Evolutionary conservation across 2,888 invertebrate genomes (phyloP).

Genomic region (Spatulosminthurus flaviceps): DNA sequence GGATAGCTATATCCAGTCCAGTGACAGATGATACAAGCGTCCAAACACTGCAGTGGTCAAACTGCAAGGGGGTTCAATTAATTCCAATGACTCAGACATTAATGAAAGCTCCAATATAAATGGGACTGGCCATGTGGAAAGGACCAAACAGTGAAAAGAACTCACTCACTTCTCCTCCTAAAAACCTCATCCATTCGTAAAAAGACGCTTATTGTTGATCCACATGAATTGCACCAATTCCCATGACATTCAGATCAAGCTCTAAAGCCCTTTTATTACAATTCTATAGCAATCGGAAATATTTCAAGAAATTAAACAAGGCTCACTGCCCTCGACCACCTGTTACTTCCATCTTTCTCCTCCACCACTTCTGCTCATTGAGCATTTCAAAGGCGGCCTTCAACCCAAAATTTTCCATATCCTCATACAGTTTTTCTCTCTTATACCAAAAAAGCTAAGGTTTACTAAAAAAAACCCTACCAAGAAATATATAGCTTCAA

Average conservation of each 20-base stretch:
- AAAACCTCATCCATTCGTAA: not conserved
- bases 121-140: not conserved
- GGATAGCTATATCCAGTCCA: too few relatives aligned
- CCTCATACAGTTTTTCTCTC: too few relatives aligned
- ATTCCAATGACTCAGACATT: not conserved
- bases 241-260: not conserved
- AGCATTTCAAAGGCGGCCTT: too few relatives aligned
- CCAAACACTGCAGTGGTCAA: not conserved
- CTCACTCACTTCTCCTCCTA: not conserved
- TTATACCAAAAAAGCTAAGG: too few relatives aligned
- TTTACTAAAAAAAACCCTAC: too few relatives aligned
- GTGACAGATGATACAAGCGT: not conserved
- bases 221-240: not conserved
- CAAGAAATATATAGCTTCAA: too few relatives aligned
- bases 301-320: not conserved
- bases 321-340: not conserved
- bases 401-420: too few relatives aligned
- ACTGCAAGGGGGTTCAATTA: not conserved
- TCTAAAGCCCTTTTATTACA: not conserved
- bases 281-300: not conserved
- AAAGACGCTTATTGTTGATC: slow-evolving; percentile 13
- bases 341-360: slow-evolving; percentile 6
- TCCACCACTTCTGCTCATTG: not conserved
- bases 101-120: not conserved
- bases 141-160: not conserved